phyloP scores from a whole-genome alignment of 2,113 vertebrate genomes.

The Thymallus thymallus region DNA sequence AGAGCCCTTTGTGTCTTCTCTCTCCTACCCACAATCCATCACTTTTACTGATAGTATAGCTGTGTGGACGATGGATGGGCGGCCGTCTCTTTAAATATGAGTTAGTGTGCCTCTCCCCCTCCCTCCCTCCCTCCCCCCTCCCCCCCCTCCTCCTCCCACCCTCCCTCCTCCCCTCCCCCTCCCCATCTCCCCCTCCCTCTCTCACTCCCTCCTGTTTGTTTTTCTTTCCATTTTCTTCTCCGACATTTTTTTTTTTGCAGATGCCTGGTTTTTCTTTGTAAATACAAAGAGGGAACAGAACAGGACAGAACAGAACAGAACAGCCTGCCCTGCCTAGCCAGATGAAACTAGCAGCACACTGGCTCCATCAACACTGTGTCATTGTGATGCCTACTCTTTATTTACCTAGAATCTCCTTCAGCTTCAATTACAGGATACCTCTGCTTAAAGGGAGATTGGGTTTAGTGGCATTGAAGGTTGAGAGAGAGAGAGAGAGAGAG shows the following conservation, averaged over 20 bases:
- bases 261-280: background rate
- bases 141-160: conserved; percentile 17
- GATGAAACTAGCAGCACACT: background rate
- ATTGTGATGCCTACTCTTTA: background rate
- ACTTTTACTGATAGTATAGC: conserved; percentile 44
- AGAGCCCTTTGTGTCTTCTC: conserved; percentile 27
- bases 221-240: background rate
- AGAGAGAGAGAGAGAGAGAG: conserved; percentile 36
- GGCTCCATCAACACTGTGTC: background rate
- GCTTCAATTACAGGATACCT: too few species aligned
- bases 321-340: background rate
- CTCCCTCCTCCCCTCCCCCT: conserved; percentile 22
- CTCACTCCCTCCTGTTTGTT: conserved; percentile 19
- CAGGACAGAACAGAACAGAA: background rate
- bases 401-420: too few species aligned
- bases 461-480: background rate
- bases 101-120: conserved; percentile 35
- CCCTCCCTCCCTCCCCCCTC: conserved; percentile 26
- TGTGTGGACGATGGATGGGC: conserved; percentile 40
- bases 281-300: background rate
- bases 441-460: too few species aligned
- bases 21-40: conserved; percentile 45
- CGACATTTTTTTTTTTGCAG: background rate
- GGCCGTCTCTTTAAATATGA: conserved; percentile 65
- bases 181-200: conserved; percentile 51